phyloP scores from a whole-genome alignment of 2,113 vertebrate species.

The Campylomormyrus tamandua region DNA sequence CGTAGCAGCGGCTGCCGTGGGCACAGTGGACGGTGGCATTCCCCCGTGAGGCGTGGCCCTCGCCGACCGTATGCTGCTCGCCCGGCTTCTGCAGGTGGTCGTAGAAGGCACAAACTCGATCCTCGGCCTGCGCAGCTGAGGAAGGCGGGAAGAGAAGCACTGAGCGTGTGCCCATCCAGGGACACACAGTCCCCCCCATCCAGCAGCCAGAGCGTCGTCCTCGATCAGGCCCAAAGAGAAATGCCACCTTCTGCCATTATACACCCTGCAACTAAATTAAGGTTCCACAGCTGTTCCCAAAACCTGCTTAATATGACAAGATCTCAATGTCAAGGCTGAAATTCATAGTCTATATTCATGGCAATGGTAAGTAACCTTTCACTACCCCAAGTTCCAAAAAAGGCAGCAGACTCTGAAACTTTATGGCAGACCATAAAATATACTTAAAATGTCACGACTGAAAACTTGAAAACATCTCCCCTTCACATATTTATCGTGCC shows the following conservation, averaged over 20 bases:
- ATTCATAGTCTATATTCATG: neutral
- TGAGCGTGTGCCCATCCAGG: neutral
- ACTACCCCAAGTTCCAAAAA: neutral
- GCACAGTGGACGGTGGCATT: slow-evolving; percentile 86
- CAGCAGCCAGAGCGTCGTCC: neutral
- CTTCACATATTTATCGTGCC: neutral
- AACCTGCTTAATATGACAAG: neutral
- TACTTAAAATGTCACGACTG: neutral
- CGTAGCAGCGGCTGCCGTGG: slow-evolving; percentile 86
- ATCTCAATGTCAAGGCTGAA: neutral
- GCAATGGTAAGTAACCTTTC: neutral
- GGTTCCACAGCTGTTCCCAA: neutral
- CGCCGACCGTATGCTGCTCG: slow-evolving; percentile 73
- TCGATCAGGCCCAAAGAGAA: neutral
- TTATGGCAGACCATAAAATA: neutral
- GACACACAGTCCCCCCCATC: neutral
- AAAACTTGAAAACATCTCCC: neutral
- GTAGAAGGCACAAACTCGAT: slow-evolving; percentile 85
- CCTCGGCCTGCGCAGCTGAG: slow-evolving; percentile 80
- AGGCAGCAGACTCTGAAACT: neutral
- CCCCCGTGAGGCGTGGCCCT: slow-evolving; percentile 81
- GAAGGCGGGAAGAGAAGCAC: slow-evolving; percentile 28
- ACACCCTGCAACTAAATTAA: neutral
- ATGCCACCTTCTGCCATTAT: neutral
- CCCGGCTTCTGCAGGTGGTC: slow-evolving; percentile 79